Evolutionary conservation across 2,797 vertebrate species (phyloP), one percentile per base, ranked within the genome.

Genomic region (Anisognathus igniventris): DNA sequence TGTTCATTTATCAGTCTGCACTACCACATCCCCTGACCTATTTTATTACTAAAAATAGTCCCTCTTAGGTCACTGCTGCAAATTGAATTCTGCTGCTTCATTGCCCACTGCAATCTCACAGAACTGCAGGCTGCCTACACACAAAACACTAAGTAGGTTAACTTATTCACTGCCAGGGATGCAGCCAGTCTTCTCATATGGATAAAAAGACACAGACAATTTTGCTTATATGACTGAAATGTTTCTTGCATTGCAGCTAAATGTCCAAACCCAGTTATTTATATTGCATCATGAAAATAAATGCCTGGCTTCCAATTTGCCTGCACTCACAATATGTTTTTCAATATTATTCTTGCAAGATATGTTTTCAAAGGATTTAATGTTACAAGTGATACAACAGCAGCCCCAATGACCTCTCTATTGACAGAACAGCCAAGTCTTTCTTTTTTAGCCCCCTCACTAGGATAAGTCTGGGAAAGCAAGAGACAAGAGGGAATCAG

Each of bases 31-130:
- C 97, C 97, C 97, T 98, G 98, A 98, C 98, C 98, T 98, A 98
- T 98, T 99, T 99, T 98, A 98, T 98, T 97, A 98, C 98, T 98
- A 98, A 98, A 98, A 99, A 99, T 99, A 99, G 98, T 95, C 97
- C 96, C 98, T 98, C 98, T 98, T 98, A 98, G 98, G 98, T 99
- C 98, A 98, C 97, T 97, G 97, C 98, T 90, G 96, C 97, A 98
- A 98, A 98, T 97, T 97, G 98, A 97, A 98, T 98, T 99, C 98
- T 98, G 95, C 98, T 97, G 98, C 98, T 98, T 98, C 98, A 97
- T 97, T 98, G 98, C 98, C 98, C 96, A 96, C 97, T 97, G 98
- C 97, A 97, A 96, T 97, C 94, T 97, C 83, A 97, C 93, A 50
- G 94, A 96, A 78, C 88, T 93, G 86, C 92, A 94, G 83, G 86